Percentiles rank a stretch among this genome's conserved stretches.
Conservation (phyloP, 2,888 invertebrate genomes). For the Serrognathus titanus region DNA sequence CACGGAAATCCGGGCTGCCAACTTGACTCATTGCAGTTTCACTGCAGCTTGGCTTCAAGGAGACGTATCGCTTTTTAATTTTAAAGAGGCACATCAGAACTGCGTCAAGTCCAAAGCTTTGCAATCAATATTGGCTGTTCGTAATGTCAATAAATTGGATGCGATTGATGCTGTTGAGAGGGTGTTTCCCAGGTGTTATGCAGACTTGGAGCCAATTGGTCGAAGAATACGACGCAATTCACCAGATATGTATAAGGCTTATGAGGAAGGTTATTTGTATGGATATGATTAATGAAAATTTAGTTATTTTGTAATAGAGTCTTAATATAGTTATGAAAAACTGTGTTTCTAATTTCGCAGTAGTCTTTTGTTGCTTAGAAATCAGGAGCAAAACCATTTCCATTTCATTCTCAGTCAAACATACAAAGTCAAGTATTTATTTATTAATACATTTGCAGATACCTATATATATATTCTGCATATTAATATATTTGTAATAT, state of each 20-base stretch:
- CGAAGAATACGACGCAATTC: constrained; percentile 72
- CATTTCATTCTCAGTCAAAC: no score
- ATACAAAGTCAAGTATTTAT: no score
- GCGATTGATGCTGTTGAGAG: constrained; percentile 76
- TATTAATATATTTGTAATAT: no score
- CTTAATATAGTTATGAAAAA: not conserved
- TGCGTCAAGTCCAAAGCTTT: constrained; percentile 90
- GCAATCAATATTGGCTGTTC: constrained; percentile 76
- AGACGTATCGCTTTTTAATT: constrained; percentile 67
- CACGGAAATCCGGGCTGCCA: constrained; percentile 92
- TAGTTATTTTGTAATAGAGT: constrained; percentile 1
- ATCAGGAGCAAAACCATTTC: no score
- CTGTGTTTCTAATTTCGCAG: not conserved
- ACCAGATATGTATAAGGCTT: constrained; percentile 71
- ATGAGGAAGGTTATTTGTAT: constrained; percentile 71
- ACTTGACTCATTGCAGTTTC: constrained; percentile 89
- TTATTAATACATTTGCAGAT: no score
- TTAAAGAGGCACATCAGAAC: constrained; percentile 76
- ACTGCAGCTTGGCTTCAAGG: constrained; percentile 75
- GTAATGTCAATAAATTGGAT: constrained; percentile 67
- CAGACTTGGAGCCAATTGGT: constrained; percentile 89
- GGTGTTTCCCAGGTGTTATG: constrained; percentile 88
- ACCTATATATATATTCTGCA: no score
- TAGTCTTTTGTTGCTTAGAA: no score
- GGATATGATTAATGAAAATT: constrained; percentile 63